Evolutionary conservation across 2,797 vertebrate genomes (phyloP).

Genomic region (Mergus octosetaceus): DNA sequence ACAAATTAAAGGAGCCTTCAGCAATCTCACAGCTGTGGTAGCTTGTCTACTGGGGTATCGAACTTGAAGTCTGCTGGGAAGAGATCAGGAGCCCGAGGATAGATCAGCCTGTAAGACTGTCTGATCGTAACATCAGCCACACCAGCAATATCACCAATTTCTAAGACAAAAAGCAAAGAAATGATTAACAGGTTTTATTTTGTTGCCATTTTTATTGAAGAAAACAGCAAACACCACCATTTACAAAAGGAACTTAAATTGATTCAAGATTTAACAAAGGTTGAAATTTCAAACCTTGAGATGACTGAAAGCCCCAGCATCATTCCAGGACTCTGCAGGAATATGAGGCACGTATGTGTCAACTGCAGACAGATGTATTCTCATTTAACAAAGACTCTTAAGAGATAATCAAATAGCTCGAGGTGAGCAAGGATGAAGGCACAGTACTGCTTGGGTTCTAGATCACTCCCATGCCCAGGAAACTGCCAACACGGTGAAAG

Average conservation of each 20-base stretch:
- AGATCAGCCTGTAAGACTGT: constrained; percentile 98
- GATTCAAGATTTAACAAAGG: background rate
- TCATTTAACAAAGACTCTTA: background rate
- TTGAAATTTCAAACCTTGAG: background rate
- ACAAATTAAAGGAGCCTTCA: constrained; percentile 10
- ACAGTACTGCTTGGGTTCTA: background rate
- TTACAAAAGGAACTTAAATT: background rate
- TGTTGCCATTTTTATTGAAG: background rate
- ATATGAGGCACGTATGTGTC: background rate
- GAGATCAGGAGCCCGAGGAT: constrained; percentile 94
- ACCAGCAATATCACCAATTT: constrained; percentile 97
- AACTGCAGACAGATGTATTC: background rate
- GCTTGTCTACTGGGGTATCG: constrained; percentile 97
- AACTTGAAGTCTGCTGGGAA: constrained; percentile 99
- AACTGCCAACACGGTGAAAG: background rate
- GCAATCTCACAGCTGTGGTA: constrained; percentile 90
- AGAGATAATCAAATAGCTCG: background rate
- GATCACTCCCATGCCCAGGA: background rate
- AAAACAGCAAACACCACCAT: background rate
- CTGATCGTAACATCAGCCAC: constrained; percentile 97
- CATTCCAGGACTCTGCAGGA: background rate
- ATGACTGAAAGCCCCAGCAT: background rate
- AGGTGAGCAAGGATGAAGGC: background rate
- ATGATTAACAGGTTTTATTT: background rate
- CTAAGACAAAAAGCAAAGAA: constrained; percentile 74